These are phyloP conservation scores for Hydrophis major DNA, from an alignment of 2,797 vertebrate species.

Conservation along the genomic window DNA sequence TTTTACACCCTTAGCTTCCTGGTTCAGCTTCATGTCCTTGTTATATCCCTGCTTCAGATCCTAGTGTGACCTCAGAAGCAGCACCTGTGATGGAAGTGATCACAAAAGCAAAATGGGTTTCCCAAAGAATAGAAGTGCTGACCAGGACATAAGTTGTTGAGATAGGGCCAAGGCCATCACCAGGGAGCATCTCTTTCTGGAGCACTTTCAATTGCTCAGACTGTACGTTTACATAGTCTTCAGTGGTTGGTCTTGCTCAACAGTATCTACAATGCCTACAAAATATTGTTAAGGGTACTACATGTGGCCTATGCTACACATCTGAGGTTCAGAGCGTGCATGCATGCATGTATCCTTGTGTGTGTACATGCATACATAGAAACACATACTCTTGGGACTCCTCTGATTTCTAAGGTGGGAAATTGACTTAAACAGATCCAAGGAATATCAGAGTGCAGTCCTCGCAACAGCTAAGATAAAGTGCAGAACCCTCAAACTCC, in stretches of 20 bases:
- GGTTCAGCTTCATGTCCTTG: background rate
- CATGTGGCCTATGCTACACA: background rate
- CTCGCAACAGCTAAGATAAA: background rate
- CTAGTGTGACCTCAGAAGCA: background rate
- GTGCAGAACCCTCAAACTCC: background rate
- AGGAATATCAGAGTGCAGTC: background rate
- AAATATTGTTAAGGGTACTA: background rate
- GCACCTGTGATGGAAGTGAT: background rate
- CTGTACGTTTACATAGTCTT: background rate
- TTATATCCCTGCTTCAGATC: background rate
- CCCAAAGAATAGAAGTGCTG: background rate
- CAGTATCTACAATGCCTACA: background rate
- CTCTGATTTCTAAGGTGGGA: background rate
- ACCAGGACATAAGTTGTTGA: background rate
- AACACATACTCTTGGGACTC: background rate
- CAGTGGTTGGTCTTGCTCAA: background rate
- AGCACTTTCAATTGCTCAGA: background rate
- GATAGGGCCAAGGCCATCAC: background rate
- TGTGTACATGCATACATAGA: background rate
- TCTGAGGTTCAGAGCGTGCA: background rate
- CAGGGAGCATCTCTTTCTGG: background rate
- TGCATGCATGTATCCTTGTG: background rate
- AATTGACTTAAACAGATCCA: background rate
- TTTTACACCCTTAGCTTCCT: background rate
- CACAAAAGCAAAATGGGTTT: background rate